Evolutionary conservation across 2,797 vertebrate genomes (phyloP).

Genomic region (Pipistrellus nathusii): DNA sequence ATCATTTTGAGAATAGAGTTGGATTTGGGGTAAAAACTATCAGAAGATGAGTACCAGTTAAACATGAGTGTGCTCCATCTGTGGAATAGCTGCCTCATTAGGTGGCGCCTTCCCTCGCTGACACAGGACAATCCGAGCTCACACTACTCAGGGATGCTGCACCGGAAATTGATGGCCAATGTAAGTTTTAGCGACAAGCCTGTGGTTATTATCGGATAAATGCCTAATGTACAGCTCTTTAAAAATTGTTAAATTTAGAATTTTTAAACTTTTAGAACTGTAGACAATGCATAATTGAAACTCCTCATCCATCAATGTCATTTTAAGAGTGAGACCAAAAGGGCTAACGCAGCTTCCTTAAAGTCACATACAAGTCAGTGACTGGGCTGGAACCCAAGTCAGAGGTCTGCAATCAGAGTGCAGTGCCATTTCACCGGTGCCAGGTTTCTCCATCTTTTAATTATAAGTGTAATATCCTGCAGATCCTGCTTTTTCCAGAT

Average conservation of each 20-base stretch:
- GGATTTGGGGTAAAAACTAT: neutral
- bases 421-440: neutral
- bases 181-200: neutral
- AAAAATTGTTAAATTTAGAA: neutral
- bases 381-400: neutral
- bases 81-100: neutral
- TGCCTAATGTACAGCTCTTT: neutral
- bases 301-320: neutral
- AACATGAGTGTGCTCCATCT: neutral
- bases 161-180: neutral
- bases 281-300: neutral
- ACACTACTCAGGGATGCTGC: accelerated
- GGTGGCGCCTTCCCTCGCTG: neutral
- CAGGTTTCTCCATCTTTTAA: neutral
- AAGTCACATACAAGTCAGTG: neutral
- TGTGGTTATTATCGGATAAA: neutral
- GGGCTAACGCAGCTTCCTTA: neutral
- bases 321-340: neutral
- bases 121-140: neutral
- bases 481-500: neutral
- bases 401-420: neutral
- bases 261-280: neutral
- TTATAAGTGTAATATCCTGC: neutral
- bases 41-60: neutral
- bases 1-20: neutral